Evolutionary conservation across 2,797 vertebrate species (phyloP).

Genomic region (Falco columbarius): DNA sequence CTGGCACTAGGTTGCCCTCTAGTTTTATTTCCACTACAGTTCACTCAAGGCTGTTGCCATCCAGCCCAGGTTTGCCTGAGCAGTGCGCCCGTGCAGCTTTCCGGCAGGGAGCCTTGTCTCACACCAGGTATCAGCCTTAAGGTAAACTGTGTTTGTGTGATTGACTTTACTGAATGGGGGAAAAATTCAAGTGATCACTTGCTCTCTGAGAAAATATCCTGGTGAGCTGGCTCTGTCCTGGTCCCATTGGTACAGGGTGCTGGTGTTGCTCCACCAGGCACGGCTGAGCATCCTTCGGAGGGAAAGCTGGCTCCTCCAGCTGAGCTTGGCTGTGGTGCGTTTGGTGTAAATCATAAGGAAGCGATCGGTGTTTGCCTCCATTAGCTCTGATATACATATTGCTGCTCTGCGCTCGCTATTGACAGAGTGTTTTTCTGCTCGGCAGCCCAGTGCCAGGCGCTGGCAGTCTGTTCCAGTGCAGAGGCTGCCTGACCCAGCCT

Average conservation of each 20-base stretch:
- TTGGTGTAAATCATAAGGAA: background rate
- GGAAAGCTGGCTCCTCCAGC: background rate
- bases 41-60: background rate
- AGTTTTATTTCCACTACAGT: background rate
- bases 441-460: background rate
- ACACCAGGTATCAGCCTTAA: background rate
- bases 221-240: background rate
- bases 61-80: background rate
- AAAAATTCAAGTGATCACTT: background rate
- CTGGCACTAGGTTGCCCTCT: background rate
- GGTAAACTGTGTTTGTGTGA: background rate
- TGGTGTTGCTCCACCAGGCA: background rate
- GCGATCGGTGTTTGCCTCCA: background rate
- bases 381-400: background rate
- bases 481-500: background rate
- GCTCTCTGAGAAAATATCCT: fast-evolving
- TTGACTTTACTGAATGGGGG: background rate
- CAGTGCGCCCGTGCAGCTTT: fast-evolving
- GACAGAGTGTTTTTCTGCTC: background rate
- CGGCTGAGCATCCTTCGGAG: background rate
- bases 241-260: fast-evolving
- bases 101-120: background rate
- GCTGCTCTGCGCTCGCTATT: background rate
- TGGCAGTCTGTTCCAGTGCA: background rate
- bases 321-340: background rate